Percentiles rank a stretch among this genome's conserved stretches.
These are phyloP conservation scores for Sakesphorus luctuosus DNA, from an alignment of 2,113 vertebrate species.

Conservation along the genomic window DNA sequence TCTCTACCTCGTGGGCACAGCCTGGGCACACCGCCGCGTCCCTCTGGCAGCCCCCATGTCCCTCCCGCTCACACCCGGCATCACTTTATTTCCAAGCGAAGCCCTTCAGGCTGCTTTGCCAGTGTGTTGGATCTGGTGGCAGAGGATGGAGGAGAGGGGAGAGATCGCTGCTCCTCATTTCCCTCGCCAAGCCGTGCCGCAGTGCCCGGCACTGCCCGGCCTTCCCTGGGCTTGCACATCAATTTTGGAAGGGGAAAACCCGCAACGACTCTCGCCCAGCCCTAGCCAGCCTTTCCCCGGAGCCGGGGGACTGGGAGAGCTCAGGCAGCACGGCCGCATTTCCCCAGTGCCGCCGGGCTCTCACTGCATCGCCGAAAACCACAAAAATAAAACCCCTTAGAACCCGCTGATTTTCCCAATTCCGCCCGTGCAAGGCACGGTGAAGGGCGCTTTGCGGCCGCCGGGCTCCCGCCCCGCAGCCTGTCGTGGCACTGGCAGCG, in stretches of 20 bases:
- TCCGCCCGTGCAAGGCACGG: neutral
- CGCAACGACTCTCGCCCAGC: neutral
- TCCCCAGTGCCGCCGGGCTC: neutral
- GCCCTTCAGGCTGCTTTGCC: neutral
- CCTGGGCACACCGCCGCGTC: neutral
- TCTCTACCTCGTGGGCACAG: neutral
- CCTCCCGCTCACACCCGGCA: neutral
- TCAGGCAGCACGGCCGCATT: neutral
- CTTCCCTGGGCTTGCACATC: neutral
- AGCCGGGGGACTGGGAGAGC: neutral
- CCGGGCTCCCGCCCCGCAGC: neutral
- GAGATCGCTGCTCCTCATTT: neutral
- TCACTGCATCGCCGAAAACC: rapidly evolving
- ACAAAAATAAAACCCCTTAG: neutral
- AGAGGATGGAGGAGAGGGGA: neutral
- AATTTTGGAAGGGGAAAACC: neutral
- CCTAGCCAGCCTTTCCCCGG: neutral
- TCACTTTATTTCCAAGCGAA: neutral
- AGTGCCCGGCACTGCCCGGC: neutral
- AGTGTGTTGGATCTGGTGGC: neutral
- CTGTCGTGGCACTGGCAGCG: neutral
- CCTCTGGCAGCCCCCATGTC: neutral
- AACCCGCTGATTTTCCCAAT: neutral
- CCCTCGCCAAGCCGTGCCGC: neutral
- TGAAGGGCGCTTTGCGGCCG: neutral